These are phyloP conservation scores for Boulengeromyrus knoepffleri DNA, from an alignment of 2,113 vertebrate species.

Conservation along the genomic window DNA sequence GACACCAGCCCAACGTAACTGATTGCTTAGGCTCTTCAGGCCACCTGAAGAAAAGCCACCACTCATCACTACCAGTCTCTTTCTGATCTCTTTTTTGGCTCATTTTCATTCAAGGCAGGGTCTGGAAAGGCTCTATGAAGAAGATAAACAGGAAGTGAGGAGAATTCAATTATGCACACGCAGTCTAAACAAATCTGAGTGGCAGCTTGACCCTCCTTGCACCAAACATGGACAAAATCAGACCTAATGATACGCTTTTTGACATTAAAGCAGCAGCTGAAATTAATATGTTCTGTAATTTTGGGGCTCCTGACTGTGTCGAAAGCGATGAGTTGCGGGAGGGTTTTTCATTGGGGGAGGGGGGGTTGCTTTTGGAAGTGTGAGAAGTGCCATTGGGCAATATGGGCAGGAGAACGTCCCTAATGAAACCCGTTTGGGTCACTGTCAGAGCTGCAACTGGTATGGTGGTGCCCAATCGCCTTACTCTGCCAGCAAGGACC, in stretches of 20 bases:
- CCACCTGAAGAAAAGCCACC: background rate
- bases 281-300: constrained; percentile 11
- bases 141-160: constrained; percentile 12
- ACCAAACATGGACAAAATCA: background rate
- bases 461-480: background rate
- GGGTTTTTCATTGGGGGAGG: background rate
- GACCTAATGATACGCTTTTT: background rate
- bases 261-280: constrained; percentile 3
- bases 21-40: background rate
- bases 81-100: background rate
- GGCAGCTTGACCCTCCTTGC: background rate
- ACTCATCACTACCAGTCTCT: background rate
- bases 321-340: background rate
- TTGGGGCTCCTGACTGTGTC: background rate
- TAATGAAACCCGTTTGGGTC: background rate
- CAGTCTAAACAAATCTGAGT: background rate
- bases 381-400: background rate
- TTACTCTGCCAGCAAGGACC: background rate
- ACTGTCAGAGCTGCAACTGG: background rate
- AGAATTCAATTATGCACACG: constrained; percentile 1
- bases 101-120: background rate
- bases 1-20: background rate
- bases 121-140: background rate
- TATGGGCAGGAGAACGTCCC: background rate
- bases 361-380: background rate